A percentile compares a stretch with the other conserved stretches of the same genome.
phyloP scores from a whole-genome alignment of 2,888 invertebrate genomes.

The Hemaris fuciformis region DNA sequence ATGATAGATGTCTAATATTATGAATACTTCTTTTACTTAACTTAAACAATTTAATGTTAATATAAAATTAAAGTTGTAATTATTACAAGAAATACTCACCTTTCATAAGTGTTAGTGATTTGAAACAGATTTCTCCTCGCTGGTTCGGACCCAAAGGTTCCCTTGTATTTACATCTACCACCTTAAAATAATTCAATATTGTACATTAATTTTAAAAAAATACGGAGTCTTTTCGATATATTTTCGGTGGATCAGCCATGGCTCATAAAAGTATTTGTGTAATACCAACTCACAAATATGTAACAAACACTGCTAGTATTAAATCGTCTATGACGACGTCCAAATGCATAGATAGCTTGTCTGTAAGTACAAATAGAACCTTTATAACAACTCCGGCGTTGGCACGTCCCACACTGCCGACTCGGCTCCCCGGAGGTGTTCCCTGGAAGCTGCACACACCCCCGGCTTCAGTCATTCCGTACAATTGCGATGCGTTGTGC shows the following conservation, averaged over 20 bases:
- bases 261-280: too few species aligned
- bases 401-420: slow-evolving; percentile 34
- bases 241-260: too few species aligned
- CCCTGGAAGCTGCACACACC: slow-evolving; percentile 20
- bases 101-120: slow-evolving; percentile 23
- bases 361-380: slow-evolving; percentile 19
- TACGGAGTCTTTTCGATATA: too few species aligned
- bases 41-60: neutral
- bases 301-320: too few species aligned
- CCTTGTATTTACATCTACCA: slow-evolving; percentile 56
- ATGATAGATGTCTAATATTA: too few species aligned
- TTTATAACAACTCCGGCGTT: slow-evolving; percentile 27
- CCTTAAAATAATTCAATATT: slow-evolving; percentile 31
- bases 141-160: slow-evolving; percentile 53
- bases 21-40: too few species aligned
- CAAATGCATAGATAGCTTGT: neutral
- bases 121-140: slow-evolving; percentile 44
- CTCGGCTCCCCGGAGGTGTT: slow-evolving; percentile 17
- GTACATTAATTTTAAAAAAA: too few species aligned
- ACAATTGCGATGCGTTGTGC: slow-evolving; percentile 27
- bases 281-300: too few species aligned
- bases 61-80: neutral
- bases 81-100: slow-evolving; percentile 12
- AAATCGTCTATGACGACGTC: too few species aligned
- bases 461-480: slow-evolving; percentile 37